A percentile compares a stretch with the other conserved stretches of the same genome.
Conservation (phyloP, 2,888 invertebrate species). For the Ditula angustiorana region DNA sequence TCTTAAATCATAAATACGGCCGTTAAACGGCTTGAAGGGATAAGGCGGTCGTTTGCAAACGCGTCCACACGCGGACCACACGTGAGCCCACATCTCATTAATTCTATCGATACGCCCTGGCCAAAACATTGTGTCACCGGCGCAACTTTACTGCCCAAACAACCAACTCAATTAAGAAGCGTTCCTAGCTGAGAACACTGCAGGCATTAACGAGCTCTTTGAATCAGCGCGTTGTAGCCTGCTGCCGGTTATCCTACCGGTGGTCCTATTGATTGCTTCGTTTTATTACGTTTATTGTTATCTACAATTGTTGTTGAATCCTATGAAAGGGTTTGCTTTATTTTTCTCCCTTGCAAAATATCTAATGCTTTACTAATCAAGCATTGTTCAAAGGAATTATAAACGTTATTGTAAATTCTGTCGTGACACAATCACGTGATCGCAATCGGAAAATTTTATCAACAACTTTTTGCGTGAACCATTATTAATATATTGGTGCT, state of each 20-base stretch:
- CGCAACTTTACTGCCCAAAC: conserved; percentile 68
- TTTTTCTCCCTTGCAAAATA: neutral
- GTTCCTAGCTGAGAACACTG: conserved; percentile 51
- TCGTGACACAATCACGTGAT: neutral
- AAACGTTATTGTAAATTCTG: neutral
- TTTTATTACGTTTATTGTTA: conserved; percentile 34
- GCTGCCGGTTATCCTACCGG: conserved; percentile 17
- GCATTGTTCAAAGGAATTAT: neutral
- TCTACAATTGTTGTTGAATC: conserved; percentile 3
- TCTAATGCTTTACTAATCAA: neutral
- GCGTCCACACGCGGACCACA: conserved; percentile 75
- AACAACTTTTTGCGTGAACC: neutral
- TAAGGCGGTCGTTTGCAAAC: conserved; percentile 69
- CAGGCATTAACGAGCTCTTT: conserved; percentile 40
- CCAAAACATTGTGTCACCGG: conserved; percentile 75
- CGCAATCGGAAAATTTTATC: conserved; percentile 41
- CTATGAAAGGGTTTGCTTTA: neutral
- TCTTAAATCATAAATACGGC: conserved; percentile 68
- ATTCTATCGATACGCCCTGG: conserved; percentile 81
- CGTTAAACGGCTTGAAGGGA: conserved; percentile 65
- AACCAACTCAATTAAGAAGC: conserved; percentile 60
- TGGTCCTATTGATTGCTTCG: conserved; percentile 34
- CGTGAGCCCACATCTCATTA: conserved; percentile 82
- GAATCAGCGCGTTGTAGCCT: conserved; percentile 13
- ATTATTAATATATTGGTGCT: neutral